These are phyloP conservation scores for Bovichtus diacanthus DNA, from an alignment of 2,797 vertebrate species.

Conservation along the genomic window DNA sequence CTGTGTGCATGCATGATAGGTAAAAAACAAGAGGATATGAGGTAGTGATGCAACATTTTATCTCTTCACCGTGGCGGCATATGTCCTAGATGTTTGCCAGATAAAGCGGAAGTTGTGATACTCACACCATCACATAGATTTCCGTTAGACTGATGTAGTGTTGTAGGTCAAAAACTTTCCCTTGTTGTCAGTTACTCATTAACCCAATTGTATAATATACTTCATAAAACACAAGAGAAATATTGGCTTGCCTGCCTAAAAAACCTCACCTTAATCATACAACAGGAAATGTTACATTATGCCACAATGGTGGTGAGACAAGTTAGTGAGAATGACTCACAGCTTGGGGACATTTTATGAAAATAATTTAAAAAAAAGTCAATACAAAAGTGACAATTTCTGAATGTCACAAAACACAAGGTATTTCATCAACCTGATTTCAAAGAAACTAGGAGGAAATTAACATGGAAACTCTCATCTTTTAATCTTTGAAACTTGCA, in stretches of 20 bases:
- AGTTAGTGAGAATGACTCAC: conserved; percentile 9
- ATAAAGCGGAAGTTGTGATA: conserved; percentile 67
- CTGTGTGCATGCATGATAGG: conserved; percentile 12
- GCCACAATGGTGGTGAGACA: no score
- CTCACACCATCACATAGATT: conserved; percentile 54
- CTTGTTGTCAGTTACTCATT: not conserved
- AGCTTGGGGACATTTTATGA: not conserved
- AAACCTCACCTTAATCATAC: conserved; percentile 9
- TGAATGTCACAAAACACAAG: not conserved
- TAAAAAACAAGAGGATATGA: conserved; percentile 26
- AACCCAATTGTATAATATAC: not conserved
- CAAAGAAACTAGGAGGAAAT: conserved; percentile 1
- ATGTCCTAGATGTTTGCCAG: conserved; percentile 45
- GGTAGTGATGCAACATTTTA: conserved; percentile 46
- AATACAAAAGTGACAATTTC: not conserved
- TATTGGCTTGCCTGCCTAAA: not conserved
- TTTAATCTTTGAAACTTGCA: not conserved
- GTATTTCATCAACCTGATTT: not conserved
- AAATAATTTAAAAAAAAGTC: not conserved
- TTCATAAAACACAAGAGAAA: conserved; percentile 1
- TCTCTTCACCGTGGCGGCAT: conserved; percentile 35
- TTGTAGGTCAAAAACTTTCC: conserved; percentile 28
- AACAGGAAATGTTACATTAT: conserved; percentile 36
- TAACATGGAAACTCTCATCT: not conserved
- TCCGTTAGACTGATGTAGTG: conserved; percentile 35